phyloP scores from a whole-genome alignment of 2,113 vertebrate species.

The Muntiacus reevesi region DNA sequence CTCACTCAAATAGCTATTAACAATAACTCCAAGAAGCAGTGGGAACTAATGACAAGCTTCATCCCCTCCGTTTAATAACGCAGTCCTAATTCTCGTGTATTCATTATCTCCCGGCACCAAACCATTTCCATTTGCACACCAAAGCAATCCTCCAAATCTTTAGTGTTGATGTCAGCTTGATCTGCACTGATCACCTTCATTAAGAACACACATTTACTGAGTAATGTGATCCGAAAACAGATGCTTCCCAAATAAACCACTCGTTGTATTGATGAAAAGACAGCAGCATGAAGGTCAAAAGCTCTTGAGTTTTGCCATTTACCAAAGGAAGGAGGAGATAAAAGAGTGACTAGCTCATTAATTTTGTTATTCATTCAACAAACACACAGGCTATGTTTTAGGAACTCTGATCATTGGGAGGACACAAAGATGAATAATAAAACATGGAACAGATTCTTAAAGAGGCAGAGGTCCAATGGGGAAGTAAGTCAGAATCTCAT shows the following conservation, averaged over 20 bases:
- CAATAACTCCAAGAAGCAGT: constrained; percentile 43
- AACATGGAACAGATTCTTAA: not conserved
- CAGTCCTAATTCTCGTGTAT: constrained; percentile 58
- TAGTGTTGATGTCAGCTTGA: constrained; percentile 66
- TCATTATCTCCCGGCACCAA: constrained; percentile 66
- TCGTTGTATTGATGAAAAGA: constrained; percentile 55
- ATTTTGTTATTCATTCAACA: constrained; percentile 46
- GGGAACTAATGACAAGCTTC: constrained; percentile 45
- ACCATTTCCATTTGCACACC: constrained; percentile 63
- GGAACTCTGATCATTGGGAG: not conserved
- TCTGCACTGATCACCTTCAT: constrained; percentile 69
- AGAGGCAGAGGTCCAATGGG: not conserved
- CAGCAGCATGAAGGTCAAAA: constrained; percentile 46
- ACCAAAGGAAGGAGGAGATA: not conserved
- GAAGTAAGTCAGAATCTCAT: not conserved
- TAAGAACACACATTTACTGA: constrained; percentile 70
- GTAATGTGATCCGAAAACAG: constrained; percentile 62
- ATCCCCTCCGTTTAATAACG: constrained; percentile 53
- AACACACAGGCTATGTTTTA: not conserved
- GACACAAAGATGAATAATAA: not conserved
- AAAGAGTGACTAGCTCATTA: not conserved
- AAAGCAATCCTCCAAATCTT: constrained; percentile 56
- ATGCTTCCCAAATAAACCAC: constrained; percentile 40
- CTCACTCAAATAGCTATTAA: constrained; percentile 59
- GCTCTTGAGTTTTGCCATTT: constrained; percentile 24